phyloP scores from a whole-genome alignment of 2,888 invertebrate genomes.

The Drosophila setosimentum region DNA sequence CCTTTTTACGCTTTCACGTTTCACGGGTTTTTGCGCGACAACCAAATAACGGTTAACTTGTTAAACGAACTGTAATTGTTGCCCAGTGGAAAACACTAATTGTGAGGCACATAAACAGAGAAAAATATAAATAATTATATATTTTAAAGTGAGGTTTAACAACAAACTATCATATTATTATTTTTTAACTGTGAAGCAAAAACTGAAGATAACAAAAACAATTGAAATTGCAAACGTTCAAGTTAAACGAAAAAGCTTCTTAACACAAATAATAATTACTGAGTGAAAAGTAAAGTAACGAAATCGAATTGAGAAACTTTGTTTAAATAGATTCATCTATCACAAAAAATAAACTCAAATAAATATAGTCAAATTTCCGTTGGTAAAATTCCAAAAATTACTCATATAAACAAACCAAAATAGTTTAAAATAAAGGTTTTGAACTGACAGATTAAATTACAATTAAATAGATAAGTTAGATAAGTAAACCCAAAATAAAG shows the following conservation, averaged over 20 bases:
- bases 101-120: not conserved
- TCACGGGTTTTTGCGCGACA: conserved; percentile 18
- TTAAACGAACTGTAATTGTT: not conserved
- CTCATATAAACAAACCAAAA: not conserved
- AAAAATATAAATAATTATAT: not conserved
- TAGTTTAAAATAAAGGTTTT: not conserved
- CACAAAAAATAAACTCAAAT: not conserved
- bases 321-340: not conserved
- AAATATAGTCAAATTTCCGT: not conserved
- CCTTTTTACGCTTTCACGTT: conserved; percentile 34
- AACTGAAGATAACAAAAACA: not conserved
- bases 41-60: not conserved
- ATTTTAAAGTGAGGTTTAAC: not conserved
- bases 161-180: not conserved
- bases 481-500: not conserved
- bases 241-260: no score
- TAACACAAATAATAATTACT: not conserved
- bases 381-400: not conserved
- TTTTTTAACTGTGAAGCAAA: not conserved
- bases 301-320: not conserved
- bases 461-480: not conserved
- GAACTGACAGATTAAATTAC: not conserved
- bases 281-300: not conserved
- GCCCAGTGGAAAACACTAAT: not conserved
- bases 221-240: not conserved